These are phyloP conservation scores for Aporophyla nigra DNA, from an alignment of 2,888 invertebrate species.

Conservation along the genomic window DNA sequence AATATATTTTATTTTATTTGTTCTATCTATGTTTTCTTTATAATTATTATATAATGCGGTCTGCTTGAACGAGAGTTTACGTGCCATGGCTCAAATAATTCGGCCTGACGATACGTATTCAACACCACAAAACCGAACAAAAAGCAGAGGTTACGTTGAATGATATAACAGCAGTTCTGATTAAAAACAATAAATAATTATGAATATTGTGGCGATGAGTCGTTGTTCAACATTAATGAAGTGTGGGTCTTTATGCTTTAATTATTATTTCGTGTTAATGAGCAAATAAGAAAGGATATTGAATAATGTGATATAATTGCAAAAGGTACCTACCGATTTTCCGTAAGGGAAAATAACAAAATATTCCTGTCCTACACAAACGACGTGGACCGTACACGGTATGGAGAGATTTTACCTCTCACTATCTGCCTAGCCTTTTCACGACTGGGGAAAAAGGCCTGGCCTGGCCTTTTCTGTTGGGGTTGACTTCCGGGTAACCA, in stretches of 20 bases:
- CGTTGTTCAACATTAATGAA: slow-evolving; percentile 10
- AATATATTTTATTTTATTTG: slow-evolving; percentile 7
- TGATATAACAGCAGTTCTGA: slow-evolving; percentile 4
- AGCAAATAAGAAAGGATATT: neutral
- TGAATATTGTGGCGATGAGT: neutral
- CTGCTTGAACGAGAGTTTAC: neutral
- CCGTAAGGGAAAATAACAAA: neutral
- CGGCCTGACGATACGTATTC: neutral
- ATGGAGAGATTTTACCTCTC: neutral
- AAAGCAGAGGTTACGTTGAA: neutral
- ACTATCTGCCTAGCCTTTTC: too few relatives aligned
- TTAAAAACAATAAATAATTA: slow-evolving; percentile 32
- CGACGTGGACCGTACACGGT: neutral
- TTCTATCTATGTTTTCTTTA: slow-evolving; percentile 1
- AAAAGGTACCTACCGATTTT: neutral
- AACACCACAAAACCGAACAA: slow-evolving; percentile 21
- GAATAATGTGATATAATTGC: neutral
- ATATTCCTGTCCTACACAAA: neutral
- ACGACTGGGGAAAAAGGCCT: too few relatives aligned
- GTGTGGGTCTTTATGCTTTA: neutral
- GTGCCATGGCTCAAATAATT: slow-evolving; percentile 1
- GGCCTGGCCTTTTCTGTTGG: too few relatives aligned
- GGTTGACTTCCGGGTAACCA: too few relatives aligned
- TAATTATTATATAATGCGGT: neutral
- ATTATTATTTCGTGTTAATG: slow-evolving; percentile 12